These are phyloP conservation scores for Steinernema feltiae DNA, from an alignment of 1,140 invertebrate genomes.

Conservation along the genomic window DNA sequence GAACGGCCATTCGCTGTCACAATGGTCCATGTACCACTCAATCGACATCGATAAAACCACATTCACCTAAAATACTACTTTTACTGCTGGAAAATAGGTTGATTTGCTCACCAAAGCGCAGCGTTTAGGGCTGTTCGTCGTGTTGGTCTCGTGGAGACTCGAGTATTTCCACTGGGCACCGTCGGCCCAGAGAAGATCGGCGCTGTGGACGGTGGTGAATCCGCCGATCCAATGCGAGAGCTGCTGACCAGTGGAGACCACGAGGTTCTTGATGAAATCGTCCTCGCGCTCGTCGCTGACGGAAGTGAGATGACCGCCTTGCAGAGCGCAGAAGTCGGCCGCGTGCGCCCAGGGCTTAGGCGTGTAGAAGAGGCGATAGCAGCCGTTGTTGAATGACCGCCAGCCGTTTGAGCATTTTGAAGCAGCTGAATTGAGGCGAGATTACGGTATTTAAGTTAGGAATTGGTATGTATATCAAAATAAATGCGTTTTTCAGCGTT, in stretches of 20 bases:
- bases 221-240: constrained; percentile 1
- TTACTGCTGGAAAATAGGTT: not conserved
- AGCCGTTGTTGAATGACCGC: not conserved
- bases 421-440: no score
- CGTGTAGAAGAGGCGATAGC: constrained; percentile 6
- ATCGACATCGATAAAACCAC: not conserved
- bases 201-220: not conserved
- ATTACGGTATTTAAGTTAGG: no score
- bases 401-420: not conserved
- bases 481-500: no score
- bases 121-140: not conserved
- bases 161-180: not conserved
- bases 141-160: not conserved
- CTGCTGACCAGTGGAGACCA: not conserved
- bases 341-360: not conserved
- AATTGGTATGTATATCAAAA: no score
- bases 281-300: not conserved
- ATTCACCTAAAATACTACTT: not conserved
- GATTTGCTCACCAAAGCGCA: not conserved
- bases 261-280: not conserved
- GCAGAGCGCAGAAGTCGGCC: constrained; percentile 6
- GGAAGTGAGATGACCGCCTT: not conserved
- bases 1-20: not conserved
- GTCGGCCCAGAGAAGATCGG: not conserved
- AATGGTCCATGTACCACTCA: not conserved